Evolutionary conservation across 2,113 vertebrate species (phyloP).

Genomic region (Brachionichthys hirsutus): DNA sequence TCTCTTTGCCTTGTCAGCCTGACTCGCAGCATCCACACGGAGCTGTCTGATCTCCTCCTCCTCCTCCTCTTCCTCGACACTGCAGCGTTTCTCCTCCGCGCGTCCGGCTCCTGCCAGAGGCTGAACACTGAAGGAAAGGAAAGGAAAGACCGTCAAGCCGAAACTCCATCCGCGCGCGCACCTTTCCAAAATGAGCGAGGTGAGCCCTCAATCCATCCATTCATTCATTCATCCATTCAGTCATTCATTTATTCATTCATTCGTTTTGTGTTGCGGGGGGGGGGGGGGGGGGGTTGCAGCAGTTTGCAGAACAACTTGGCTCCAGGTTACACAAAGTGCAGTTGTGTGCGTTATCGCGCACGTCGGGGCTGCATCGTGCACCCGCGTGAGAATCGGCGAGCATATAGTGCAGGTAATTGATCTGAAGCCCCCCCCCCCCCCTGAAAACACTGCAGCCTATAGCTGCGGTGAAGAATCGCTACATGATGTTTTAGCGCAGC

Average conservation of each 20-base stretch:
- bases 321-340: too few relatives aligned
- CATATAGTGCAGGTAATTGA: background rate
- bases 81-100: background rate
- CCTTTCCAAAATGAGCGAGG: slow-evolving; percentile 76
- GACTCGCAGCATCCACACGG: slow-evolving; percentile 17
- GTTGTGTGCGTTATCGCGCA: too few relatives aligned
- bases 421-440: too few relatives aligned
- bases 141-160: slow-evolving; percentile 30
- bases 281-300: too few relatives aligned
- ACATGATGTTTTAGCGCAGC: slow-evolving; percentile 47
- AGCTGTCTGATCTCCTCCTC: background rate
- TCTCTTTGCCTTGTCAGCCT: slow-evolving; percentile 25
- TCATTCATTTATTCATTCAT: too few relatives aligned
- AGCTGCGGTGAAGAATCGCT: slow-evolving; percentile 43
- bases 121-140: slow-evolving; percentile 18
- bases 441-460: slow-evolving; percentile 29
- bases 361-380: slow-evolving; percentile 4
- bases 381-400: too few relatives aligned
- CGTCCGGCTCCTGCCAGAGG: background rate
- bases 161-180: slow-evolving; percentile 38
- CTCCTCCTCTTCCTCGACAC: background rate
- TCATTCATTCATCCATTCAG: too few relatives aligned
- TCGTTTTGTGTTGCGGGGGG: too few relatives aligned
- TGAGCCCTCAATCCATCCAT: too few relatives aligned
- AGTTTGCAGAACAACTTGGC: too few relatives aligned